A percentile compares a stretch with the other conserved stretches of the same genome.
Evolutionary conservation across 1,140 invertebrate genomes (phyloP).

Genomic region (Anastatus disparis): DNA sequence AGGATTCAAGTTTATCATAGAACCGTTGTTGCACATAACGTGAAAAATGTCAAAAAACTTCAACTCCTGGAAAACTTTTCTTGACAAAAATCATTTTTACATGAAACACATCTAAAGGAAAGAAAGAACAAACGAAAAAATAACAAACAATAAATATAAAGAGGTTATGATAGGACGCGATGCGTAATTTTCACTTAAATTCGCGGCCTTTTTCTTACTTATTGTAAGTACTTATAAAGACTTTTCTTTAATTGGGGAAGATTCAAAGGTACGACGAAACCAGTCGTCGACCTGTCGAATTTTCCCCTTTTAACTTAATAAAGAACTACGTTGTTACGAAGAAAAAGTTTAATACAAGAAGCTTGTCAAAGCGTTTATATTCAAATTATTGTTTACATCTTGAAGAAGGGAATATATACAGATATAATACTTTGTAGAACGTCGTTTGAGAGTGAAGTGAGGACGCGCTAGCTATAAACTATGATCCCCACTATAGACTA

Average conservation of each 20-base stretch:
- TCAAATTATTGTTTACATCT: constrained; percentile 49
- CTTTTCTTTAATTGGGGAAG: background rate
- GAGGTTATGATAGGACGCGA: constrained; percentile 21
- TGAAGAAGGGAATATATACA: background rate
- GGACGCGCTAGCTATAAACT: background rate
- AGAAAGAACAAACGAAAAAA: too few species aligned
- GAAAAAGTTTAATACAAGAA: too few species aligned
- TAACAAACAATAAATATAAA: constrained; percentile 12
- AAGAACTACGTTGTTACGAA: background rate
- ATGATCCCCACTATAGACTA: background rate
- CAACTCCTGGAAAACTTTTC: background rate
- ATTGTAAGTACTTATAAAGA: background rate
- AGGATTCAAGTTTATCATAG: background rate
- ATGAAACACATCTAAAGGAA: too few species aligned
- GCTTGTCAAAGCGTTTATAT: too few species aligned
- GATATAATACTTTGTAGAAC: constrained; percentile 22
- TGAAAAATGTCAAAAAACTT: background rate
- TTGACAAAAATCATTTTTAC: background rate
- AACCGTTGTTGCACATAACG: constrained; percentile 18
- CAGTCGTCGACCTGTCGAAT: background rate
- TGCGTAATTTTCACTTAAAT: constrained; percentile 10
- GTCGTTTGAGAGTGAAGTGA: constrained; percentile 4
- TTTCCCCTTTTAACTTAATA: background rate
- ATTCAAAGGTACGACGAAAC: background rate
- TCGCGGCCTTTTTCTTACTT: background rate